Evolutionary conservation across 2,797 vertebrate species (phyloP), one percentile per base, ranked within the genome.

Genomic region (Rhinoraja longicauda): DNA sequence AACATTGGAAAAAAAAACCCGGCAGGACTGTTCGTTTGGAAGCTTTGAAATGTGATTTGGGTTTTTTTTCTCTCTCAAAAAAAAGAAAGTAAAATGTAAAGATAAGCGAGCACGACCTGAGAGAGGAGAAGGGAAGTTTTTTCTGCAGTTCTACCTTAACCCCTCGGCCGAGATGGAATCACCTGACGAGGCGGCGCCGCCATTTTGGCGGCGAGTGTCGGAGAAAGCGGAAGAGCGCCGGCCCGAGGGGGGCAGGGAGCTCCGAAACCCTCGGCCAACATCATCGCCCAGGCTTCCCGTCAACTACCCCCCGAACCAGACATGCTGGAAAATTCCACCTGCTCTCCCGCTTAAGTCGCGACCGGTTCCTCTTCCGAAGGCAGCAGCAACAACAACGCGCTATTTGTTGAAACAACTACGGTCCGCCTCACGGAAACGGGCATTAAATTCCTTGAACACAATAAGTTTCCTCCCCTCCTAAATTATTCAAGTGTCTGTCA

Each of bases 161-260:
- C 64, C 19, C 36, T 36, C 64, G 70, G 32, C n/a, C 59, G 90
- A 70, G 36, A 32, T 17, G 32, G 32, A 12, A 73, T 53, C 90
- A 91, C 90, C 90, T 91, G 90, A 91, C 90, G 26, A 53, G 39
- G 32, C 90, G 4, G 3, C 90, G 67, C 36, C 64, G 90, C 90
- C 90, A 91, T 91, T 73, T 91, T 91, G 90, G 36, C 70, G 64
- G 59, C 67, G 29, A 67, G 84, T 90, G 13, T 86, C 86, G 26
- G 90, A 91, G 90, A 91, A 90, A 73, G 8, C 90, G 90, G 90
- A 91, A 91, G 88, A 72, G 21, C 21, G 32, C 32, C 32, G 90
- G 90, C 90, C 21, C 64, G 67, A 21, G 70, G 36, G 9, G 70
- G 64, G 24, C 19, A 29, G 81, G 29, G 12, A 12, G 26, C n/a